Percentiles rank a stretch among this genome's conserved stretches.
Evolutionary conservation across 2,797 vertebrate genomes (phyloP).

Genomic region (Sebastes itinus): DNA sequence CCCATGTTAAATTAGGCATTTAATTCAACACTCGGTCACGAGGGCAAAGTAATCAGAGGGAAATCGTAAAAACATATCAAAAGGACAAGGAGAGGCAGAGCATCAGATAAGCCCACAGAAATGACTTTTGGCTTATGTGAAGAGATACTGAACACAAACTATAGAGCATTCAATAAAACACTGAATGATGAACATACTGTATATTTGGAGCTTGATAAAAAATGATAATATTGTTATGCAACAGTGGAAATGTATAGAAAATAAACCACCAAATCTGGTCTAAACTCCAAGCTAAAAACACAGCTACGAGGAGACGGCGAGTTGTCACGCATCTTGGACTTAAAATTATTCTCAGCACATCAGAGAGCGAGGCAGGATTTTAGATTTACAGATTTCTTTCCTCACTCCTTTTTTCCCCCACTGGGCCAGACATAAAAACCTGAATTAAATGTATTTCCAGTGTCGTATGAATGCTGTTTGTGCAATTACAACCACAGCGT

Average conservation of each 20-base stretch:
- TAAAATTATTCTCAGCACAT: constrained; percentile 12
- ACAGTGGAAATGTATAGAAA: background rate
- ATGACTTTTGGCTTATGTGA: constrained; percentile 9
- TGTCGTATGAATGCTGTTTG: background rate
- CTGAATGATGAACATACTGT: background rate
- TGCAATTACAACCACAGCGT: background rate
- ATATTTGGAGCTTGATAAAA: background rate
- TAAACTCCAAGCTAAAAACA: background rate
- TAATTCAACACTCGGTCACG: constrained; percentile 81
- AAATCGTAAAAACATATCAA: constrained; percentile 66
- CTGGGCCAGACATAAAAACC: background rate
- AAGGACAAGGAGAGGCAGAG: constrained; percentile 32
- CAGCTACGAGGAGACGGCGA: background rate
- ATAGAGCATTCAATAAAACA: background rate
- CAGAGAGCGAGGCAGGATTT: background rate
- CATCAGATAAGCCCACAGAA: constrained; percentile 19
- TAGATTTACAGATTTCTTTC: background rate
- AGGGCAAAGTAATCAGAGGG: constrained; percentile 79
- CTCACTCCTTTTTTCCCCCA: background rate
- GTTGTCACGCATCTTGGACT: background rate
- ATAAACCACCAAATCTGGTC: background rate
- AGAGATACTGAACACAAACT: background rate
- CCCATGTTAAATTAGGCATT: constrained; percentile 86
- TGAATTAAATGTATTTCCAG: background rate
- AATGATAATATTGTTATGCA: background rate